Evolutionary conservation across 2,888 invertebrate species (phyloP).

Genomic region (Trissonchulus sp.): DNA sequence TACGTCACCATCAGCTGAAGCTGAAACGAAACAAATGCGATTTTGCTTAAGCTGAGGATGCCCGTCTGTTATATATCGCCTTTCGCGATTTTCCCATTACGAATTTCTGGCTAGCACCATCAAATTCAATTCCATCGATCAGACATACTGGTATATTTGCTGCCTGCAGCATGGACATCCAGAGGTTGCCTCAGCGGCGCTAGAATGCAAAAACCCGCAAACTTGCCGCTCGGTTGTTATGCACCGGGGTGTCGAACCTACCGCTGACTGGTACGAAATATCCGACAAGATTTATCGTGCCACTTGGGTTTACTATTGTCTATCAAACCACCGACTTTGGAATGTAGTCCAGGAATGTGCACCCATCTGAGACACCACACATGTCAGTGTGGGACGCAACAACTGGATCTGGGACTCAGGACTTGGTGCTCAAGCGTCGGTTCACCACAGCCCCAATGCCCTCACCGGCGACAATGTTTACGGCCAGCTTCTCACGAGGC

Average conservation of each 20-base stretch:
- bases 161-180: not conserved
- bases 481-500: not conserved
- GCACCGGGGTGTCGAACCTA: not conserved
- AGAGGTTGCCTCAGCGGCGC: not conserved
- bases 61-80: not conserved
- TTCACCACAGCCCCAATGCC: not conserved
- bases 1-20: not conserved
- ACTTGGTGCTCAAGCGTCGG: not conserved
- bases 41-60: not conserved
- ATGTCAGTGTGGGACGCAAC: not conserved
- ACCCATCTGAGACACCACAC: not conserved
- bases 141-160: constrained; percentile 1
- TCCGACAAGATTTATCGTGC: not conserved
- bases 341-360: not conserved
- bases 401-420: constrained; percentile 2
- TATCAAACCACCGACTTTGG: not conserved
- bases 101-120: not conserved
- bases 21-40: not conserved
- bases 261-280: not conserved
- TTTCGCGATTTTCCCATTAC: not conserved
- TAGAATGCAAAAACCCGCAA: not conserved
- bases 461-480: not conserved
- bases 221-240: not conserved
- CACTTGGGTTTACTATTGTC: not conserved
- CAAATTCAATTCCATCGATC: not conserved